Conservation (phyloP, 1,140 invertebrate species). For the Drosophila carrolli region DNA sequence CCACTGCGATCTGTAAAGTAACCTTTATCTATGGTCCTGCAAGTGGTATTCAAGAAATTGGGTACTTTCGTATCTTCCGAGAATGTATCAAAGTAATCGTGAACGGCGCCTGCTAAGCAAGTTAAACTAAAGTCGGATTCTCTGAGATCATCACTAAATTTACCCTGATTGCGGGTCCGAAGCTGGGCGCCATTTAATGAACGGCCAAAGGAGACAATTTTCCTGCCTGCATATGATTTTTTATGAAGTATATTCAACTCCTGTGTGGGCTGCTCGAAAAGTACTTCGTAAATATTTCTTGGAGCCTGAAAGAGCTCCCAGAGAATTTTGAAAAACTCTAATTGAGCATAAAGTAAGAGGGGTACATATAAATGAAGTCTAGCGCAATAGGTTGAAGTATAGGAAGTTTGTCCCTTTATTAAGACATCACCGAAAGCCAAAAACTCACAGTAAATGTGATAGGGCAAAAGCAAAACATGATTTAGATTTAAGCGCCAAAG, state of each 20-base stretch:
- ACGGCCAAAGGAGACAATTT: constrained; percentile 91
- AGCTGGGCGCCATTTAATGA: constrained; percentile 86
- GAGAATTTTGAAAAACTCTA: constrained; percentile 86
- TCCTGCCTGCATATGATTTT: constrained; percentile 90
- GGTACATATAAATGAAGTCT: constrained; percentile 86
- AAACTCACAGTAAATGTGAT: constrained; percentile 84
- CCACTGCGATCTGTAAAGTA: constrained; percentile 72
- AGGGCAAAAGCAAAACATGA: constrained; percentile 80
- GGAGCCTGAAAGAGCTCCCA: constrained; percentile 86
- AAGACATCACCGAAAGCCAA: constrained; percentile 79
- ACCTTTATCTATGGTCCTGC: constrained; percentile 84
- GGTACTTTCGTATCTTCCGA: constrained; percentile 56
- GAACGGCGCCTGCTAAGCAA: constrained; percentile 72
- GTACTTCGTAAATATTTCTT: constrained; percentile 87
- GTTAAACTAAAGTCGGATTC: constrained; percentile 89
- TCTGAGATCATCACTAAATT: constrained; percentile 87
- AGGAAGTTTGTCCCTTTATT: constrained; percentile 80
- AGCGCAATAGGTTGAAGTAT: constrained; percentile 83
- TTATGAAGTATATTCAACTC: constrained; percentile 88
- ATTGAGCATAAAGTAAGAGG: constrained; percentile 85
- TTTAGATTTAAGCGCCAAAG: constrained; percentile 77
- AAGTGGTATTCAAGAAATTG: constrained; percentile 84
- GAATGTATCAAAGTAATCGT: constrained; percentile 73
- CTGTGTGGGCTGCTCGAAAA: constrained; percentile 85
- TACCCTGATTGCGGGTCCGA: constrained; percentile 83